Base-by-base conservation (phyloP, 2,888 invertebrate genomes). In the Axea sp. region DNA sequence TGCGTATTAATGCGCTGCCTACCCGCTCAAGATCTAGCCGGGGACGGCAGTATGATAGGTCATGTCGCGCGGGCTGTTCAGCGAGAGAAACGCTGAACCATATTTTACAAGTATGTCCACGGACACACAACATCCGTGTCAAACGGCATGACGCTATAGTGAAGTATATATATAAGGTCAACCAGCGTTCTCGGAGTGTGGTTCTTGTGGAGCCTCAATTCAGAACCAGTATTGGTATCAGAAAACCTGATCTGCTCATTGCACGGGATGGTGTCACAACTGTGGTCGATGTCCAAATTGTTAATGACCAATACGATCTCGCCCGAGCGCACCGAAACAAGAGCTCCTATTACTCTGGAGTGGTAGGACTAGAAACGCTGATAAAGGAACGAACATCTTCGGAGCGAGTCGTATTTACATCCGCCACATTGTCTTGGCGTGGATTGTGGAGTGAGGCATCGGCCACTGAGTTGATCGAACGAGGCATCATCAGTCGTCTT, bases 61-160 rank as follows among this genome's bases (percentile, higher is more conserved):
- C 3, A 11, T 76, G 76, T 30, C 77, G 84, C 22, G 83, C 81
- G 1, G 83, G 82, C 5, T 85, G 84, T 68, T 53, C 35, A 57
- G 71, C 62, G 0, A 43, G 49, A 15, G 84, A 85, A 71, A 84
- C 85, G 0, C 76, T 82, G 14, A 81, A 82, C 28, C 85, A 85
- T 28, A 64, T 82, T 7, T 76, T 82, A 15, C 86, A 86, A 37
- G 64, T 69, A 17, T 86, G 85, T 69, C 64, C 65, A 9, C 30
- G 83, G 11, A 86, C 85, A 0, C 84, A 87, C 59, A 82, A 80
- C 75, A 82, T 79, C n/a, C 65, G 83, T 2, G 75, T 86, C 0
- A 24, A 75, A 15, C 75, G 86, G 6, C 86, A 88, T 26, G 75
- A 85, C 5, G 82, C 78, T 1, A 62, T 81, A 2, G 73, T 69